Evolutionary conservation across 2,888 invertebrate species (phyloP).

Genomic region (Caradrina clavipalpis): DNA sequence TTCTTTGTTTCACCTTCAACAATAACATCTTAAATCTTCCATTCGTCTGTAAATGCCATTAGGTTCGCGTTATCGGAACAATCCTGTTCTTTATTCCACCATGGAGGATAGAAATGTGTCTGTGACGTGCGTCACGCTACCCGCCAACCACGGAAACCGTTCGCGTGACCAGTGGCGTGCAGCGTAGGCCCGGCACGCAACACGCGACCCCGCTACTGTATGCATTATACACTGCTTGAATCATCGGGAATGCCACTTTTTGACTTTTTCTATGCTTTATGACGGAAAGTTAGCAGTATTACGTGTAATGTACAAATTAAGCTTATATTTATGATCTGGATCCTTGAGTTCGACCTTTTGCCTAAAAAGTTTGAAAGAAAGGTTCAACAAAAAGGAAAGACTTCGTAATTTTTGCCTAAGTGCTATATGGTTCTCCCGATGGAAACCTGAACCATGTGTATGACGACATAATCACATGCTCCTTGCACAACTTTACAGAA

Average conservation of each 20-base stretch:
- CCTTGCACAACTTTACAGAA: conserved; percentile 27
- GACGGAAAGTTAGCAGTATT: conserved; percentile 7
- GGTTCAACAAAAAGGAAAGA: no score
- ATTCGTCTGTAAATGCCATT: conserved; percentile 49
- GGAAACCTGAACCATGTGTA: conserved; percentile 3
- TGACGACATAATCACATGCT: conserved; percentile 15
- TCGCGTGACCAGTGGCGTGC: conserved; percentile 61
- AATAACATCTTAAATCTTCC: conserved; percentile 6
- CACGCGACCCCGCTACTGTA: conserved; percentile 55
- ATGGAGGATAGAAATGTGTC: conserved; percentile 74
- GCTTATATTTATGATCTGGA: background rate
- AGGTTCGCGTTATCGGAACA: conserved; percentile 60
- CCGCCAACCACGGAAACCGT: conserved; percentile 68
- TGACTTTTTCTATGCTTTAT: conserved; percentile 13
- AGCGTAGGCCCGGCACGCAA: conserved; percentile 57
- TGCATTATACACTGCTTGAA: conserved; percentile 47
- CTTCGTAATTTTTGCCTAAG: no score
- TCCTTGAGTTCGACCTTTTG: conserved; percentile 1
- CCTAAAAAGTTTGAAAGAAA: background rate
- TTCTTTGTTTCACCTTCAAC: background rate
- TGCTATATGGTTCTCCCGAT: no score
- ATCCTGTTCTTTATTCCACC: conserved; percentile 62
- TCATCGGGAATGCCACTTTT: conserved; percentile 58
- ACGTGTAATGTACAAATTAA: background rate
- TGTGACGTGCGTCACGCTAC: conserved; percentile 74